A percentile compares a stretch with the other conserved stretches of the same genome.
Conservation (phyloP, 1,140 invertebrate species). For the Asobara japonica region DNA sequence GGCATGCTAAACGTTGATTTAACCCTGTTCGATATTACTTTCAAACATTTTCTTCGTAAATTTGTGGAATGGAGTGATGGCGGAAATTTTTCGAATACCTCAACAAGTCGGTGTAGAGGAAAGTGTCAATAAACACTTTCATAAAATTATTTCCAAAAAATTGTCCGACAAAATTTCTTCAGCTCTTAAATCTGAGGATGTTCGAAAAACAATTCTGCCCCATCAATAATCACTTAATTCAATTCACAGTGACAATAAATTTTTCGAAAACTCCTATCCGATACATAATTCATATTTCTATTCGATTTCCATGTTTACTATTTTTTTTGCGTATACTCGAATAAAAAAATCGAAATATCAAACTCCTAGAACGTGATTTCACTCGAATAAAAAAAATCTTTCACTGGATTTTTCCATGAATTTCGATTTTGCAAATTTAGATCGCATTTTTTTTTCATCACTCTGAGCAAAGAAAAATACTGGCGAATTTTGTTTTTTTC, state of each 20-base stretch:
- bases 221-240: neutral
- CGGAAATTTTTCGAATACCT: neutral
- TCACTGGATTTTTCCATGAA: neutral
- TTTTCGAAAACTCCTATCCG: neutral
- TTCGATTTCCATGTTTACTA: neutral
- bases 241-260: neutral
- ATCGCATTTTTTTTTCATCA: neutral
- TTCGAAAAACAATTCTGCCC: neutral
- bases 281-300: neutral
- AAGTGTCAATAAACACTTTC: too few species aligned
- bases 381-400: neutral
- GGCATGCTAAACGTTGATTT: slow-evolving; percentile 46
- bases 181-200: neutral
- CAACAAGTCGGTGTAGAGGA: neutral
- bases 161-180: too few species aligned
- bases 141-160: neutral
- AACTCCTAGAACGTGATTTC: neutral
- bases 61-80: slow-evolving; percentile 4
- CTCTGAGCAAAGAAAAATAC: slow-evolving; percentile 4
- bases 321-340: neutral
- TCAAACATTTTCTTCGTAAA: neutral
- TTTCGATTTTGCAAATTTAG: neutral
- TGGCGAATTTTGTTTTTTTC: slow-evolving; percentile 26
- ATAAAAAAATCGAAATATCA: neutral
- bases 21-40: slow-evolving; percentile 48